Conservation (phyloP, 2,797 vertebrate genomes). For the Lepus oiostolus region DNA sequence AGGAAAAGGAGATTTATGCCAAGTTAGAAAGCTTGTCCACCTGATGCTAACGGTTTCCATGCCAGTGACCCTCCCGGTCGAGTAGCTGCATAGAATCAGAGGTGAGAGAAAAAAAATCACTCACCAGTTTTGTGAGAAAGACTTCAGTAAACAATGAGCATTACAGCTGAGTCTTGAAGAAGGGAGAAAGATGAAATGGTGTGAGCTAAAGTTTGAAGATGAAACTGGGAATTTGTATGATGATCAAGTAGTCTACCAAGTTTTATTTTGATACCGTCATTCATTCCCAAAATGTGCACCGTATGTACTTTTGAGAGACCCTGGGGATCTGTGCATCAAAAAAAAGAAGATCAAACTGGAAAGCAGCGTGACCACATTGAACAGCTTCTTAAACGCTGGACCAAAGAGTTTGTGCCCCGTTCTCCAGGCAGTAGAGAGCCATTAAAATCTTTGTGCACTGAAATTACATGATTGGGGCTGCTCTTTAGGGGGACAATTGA, state of each 20-base stretch:
- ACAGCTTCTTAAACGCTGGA: background rate
- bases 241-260: background rate
- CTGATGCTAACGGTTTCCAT: background rate
- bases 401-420: background rate
- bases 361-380: background rate
- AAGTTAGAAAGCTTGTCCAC: background rate
- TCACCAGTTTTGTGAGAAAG: background rate
- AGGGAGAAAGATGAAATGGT: background rate
- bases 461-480: background rate
- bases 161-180: background rate
- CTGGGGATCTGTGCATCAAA: background rate
- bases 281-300: background rate
- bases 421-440: background rate
- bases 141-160: background rate
- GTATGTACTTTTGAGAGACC: background rate
- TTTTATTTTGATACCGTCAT: constrained; percentile 20
- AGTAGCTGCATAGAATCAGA: background rate
- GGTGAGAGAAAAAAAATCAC: background rate
- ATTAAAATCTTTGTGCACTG: background rate
- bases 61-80: background rate
- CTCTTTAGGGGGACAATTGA: background rate
- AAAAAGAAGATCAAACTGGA: constrained; percentile 53
- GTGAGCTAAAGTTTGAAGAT: background rate
- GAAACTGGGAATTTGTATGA: constrained; percentile 1
- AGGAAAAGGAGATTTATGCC: background rate